phyloP scores from a whole-genome alignment of 2,888 invertebrate species.

The Oxytorus armatus region DNA sequence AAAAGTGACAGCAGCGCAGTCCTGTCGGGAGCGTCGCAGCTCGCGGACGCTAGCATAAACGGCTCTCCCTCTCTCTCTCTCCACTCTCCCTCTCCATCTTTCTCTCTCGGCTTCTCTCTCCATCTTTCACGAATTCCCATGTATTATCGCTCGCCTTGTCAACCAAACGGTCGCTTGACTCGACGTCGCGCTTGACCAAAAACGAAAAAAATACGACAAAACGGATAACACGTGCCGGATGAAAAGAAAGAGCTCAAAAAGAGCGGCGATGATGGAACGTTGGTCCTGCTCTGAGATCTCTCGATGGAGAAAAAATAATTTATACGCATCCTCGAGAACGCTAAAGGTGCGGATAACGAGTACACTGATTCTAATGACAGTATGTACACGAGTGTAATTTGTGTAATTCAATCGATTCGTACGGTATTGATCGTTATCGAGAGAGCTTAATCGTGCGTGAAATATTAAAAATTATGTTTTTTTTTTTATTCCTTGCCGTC shows the following conservation, averaged over 20 bases:
- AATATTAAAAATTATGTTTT: not conserved
- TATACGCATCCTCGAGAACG: not conserved
- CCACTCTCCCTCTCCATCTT: conserved; percentile 17
- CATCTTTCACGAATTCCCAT: not conserved
- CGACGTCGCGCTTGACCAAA: conserved; percentile 2
- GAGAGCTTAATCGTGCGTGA: not conserved
- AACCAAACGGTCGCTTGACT: not conserved
- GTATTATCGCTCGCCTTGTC: not conserved
- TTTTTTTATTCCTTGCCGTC: too few relatives aligned
- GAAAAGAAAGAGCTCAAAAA: not conserved
- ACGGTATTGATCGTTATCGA: conserved; percentile 16
- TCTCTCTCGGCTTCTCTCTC: conserved; percentile 17
- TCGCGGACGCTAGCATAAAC: conserved; percentile 82
- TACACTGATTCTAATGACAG: conserved; percentile 1
- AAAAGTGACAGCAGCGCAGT: conserved; percentile 79
- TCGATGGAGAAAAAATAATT: not conserved
- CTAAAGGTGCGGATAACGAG: not conserved
- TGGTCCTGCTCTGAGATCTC: too few relatives aligned
- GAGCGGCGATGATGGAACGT: too few relatives aligned
- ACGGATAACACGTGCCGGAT: not conserved
- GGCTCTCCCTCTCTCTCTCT: conserved; percentile 24
- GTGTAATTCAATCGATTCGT: conserved; percentile 32
- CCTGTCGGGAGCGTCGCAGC: conserved; percentile 83
- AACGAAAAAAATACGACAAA: not conserved
- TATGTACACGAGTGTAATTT: not conserved